Conservation (phyloP, 2,888 invertebrate species). For the Eretmocerus hayati region DNA sequence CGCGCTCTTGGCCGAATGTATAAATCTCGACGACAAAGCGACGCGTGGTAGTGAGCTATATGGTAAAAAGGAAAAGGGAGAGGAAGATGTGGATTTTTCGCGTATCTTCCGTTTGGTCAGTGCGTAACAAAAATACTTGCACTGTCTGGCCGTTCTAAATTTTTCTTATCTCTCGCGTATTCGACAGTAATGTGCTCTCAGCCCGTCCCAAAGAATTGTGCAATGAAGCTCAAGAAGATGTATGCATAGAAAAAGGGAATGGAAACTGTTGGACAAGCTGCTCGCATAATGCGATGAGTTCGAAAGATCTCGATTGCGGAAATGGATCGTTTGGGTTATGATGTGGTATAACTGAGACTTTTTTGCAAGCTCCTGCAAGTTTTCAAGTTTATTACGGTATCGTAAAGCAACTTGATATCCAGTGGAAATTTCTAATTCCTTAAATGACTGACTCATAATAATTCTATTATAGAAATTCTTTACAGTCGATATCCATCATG, state of each 20-base stretch:
- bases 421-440: no score
- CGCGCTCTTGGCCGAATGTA: constrained; percentile 5
- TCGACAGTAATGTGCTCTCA: constrained; percentile 2
- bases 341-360: no score
- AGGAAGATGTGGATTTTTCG: constrained; percentile 30
- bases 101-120: constrained; percentile 26
- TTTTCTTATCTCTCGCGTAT: constrained; percentile 5
- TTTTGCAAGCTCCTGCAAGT: no score
- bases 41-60: neutral
- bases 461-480: no score
- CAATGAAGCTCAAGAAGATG: neutral
- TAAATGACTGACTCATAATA: no score
- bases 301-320: no score
- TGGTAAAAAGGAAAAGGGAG: constrained; percentile 6
- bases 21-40: constrained; percentile 20
- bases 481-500: no score
- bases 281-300: no score
- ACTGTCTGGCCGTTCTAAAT: constrained; percentile 43
- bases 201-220: neutral
- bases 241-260: neutral
- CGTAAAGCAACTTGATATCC: no score
- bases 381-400: no score
- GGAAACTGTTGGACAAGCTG: no score
- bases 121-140: constrained; percentile 35
- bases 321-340: no score